phyloP scores from a whole-genome alignment of 2,113 vertebrate species.

The Sebastes fasciatus region DNA sequence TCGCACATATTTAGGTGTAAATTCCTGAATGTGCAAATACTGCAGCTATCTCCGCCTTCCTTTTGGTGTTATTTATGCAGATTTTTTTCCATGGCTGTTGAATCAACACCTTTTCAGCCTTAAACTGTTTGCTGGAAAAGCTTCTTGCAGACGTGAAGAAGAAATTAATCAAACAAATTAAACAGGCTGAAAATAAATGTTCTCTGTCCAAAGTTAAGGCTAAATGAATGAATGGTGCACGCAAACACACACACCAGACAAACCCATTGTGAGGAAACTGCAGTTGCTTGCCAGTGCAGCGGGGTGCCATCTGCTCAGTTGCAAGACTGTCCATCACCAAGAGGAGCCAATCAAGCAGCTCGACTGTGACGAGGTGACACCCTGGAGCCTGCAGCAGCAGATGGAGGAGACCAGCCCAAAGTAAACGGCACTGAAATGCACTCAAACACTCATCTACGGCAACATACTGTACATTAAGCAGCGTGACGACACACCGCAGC shows the following conservation, averaged over 20 bases:
- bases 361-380: conserved; percentile 37
- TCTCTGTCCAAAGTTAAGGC: background rate
- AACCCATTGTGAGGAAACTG: conserved; percentile 12
- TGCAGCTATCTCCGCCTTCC: background rate
- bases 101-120: background rate
- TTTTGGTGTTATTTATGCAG: background rate
- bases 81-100: background rate
- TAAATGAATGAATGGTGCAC: background rate
- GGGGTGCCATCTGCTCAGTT: conserved; percentile 29
- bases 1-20: background rate
- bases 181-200: background rate
- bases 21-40: background rate
- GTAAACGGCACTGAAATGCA: conserved; percentile 46
- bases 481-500: conserved; percentile 28
- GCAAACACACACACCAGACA: conserved; percentile 11
- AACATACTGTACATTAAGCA: conserved; percentile 43
- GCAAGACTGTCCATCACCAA: conserved; percentile 56
- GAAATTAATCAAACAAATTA: background rate
- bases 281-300: conserved; percentile 21
- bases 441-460: conserved; percentile 26
- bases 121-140: background rate
- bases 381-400: conserved; percentile 49
- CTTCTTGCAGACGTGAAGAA: background rate
- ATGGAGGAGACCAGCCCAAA: conserved; percentile 49
- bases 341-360: conserved; percentile 58